These are phyloP conservation scores for Acronicta aceris DNA, from an alignment of 2,888 invertebrate genomes.

Conservation along the genomic window DNA sequence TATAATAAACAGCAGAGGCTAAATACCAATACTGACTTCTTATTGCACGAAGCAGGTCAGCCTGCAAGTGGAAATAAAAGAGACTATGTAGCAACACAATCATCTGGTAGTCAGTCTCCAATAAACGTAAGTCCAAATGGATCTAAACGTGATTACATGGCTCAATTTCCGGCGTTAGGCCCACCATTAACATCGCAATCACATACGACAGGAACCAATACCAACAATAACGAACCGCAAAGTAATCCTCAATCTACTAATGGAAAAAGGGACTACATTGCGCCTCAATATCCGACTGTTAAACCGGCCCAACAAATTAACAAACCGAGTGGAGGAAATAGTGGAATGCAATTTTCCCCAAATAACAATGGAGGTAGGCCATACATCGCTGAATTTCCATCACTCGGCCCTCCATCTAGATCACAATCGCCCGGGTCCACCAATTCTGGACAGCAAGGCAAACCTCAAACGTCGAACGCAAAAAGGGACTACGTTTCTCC, in stretches of 20 bases:
- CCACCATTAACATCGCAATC: conserved; percentile 45
- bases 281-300: conserved; percentile 51
- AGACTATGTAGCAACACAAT: conserved; percentile 59
- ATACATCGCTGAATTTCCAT: conserved; percentile 74
- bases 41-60: conserved; percentile 77
- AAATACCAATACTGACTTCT: conserved; percentile 78
- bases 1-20: conserved; percentile 65
- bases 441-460: conserved; percentile 27
- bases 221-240: conserved; percentile 30
- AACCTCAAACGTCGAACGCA: conserved; percentile 46
- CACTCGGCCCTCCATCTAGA: conserved; percentile 43
- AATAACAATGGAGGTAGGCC: conserved; percentile 62
- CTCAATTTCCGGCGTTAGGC: conserved; percentile 55
- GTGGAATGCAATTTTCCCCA: conserved; percentile 30
- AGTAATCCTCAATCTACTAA: conserved; percentile 29
- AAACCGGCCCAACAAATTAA: conserved; percentile 47
- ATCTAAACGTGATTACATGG: conserved; percentile 52
- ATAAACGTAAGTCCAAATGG: conserved; percentile 37
- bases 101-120: conserved; percentile 38
- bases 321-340: conserved; percentile 42
- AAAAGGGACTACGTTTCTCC: conserved; percentile 73
- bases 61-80: conserved; percentile 63
- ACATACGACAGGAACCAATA: conserved; percentile 21
- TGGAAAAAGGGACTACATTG: conserved; percentile 60
- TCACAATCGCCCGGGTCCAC: conserved; percentile 21